A percentile compares a stretch with the other conserved stretches of the same genome.
phyloP scores from a whole-genome alignment of 1,140 invertebrate genomes.

The Pemphigus obesinymphae region DNA sequence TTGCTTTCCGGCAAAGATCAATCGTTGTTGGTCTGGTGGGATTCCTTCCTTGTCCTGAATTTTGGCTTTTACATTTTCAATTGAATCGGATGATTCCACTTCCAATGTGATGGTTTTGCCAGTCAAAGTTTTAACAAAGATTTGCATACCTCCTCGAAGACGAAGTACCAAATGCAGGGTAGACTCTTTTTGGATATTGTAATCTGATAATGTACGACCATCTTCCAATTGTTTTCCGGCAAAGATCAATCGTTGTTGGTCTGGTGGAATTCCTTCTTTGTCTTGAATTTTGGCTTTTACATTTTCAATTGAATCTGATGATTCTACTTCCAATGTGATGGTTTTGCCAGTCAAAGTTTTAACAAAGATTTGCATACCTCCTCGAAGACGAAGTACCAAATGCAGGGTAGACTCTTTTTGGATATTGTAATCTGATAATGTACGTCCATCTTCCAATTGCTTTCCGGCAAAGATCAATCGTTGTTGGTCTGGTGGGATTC shows the following conservation, averaged over 20 bases:
- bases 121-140: slow-evolving; percentile 68
- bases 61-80: no score
- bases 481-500: slow-evolving; percentile 61
- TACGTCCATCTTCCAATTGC: slow-evolving; percentile 44
- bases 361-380: slow-evolving; percentile 71
- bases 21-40: no score
- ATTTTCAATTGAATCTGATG: slow-evolving; percentile 72
- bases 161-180: slow-evolving; percentile 61
- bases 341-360: slow-evolving; percentile 72
- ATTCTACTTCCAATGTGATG: slow-evolving; percentile 68
- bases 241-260: slow-evolving; percentile 46
- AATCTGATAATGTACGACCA: slow-evolving; percentile 62
- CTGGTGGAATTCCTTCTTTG: slow-evolving; percentile 52
- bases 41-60: no score
- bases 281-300: slow-evolving; percentile 74
- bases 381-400: slow-evolving; percentile 63
- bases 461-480: slow-evolving; percentile 62
- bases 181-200: slow-evolving; percentile 66
- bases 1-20: no score
- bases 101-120: slow-evolving; percentile 79
- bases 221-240: slow-evolving; percentile 45
- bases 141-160: no score
- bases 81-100: slow-evolving; percentile 70
- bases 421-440: slow-evolving; percentile 70
- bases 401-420: slow-evolving; percentile 77